Evolutionary conservation across 2,797 vertebrate genomes (phyloP), one percentile per base, ranked within the genome.

Genomic region (Meriones psammophilus): DNA sequence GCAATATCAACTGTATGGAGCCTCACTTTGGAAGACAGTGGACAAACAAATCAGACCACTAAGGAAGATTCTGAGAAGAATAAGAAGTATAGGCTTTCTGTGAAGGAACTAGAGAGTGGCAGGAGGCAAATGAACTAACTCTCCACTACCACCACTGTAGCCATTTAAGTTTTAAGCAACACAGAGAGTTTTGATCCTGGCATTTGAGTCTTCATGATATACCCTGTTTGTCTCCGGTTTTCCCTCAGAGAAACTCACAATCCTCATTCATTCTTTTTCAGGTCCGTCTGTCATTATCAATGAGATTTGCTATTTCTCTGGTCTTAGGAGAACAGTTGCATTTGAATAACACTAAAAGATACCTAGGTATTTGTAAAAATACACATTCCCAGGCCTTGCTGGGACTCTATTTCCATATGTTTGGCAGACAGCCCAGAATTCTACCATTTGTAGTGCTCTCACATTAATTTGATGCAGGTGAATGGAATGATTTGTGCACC

Each of bases 401-500:
- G 22, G 56, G 78, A 66, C 64, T 36, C 17, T 62, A 54, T 90
- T 62, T 62, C 77, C n/a, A 3, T 66, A 73, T 0, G 0, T 87
- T 54, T 96, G 90, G 60, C 86, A 83, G 33, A 86, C n/a, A 84
- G 15, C 50, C 81, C 15, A 24, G 81, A 76, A 54, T 42, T 86
- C 69, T 86, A 26, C 26, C 83, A 58, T 88, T 73, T 39, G 33
- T 73, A 33, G 30, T 14, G 2, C 3, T 3, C 12, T 12, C 1
- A 62, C 24, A 26, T 83, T 80, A 84, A 84, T 94, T 84, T 88
- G 71, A 69, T 77, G 56, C 30, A 46, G 33, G 56, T 91, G 92
- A 97, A n/a, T 88, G 91, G 92, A 97, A n/a, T 88, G 91, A 96
- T 91, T 92, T 94, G 58, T 87, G 54, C 39, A 58, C 15, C 60